phyloP scores from a whole-genome alignment of 1,140 invertebrate genomes.

The Battus philenor region DNA sequence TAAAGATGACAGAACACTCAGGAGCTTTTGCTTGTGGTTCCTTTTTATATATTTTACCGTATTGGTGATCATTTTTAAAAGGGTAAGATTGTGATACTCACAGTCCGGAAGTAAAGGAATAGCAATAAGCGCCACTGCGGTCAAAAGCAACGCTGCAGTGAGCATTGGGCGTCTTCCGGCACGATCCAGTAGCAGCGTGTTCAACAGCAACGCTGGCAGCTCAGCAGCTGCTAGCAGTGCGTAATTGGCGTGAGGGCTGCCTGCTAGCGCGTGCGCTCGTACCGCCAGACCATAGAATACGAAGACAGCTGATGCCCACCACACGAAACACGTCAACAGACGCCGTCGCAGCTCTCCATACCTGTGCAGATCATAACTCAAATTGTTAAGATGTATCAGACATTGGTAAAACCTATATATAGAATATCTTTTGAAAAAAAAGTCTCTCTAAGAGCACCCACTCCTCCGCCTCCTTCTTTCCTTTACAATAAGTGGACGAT shows the following conservation, averaged over 20 bases:
- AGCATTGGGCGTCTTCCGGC: slow-evolving; percentile 48
- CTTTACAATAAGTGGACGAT: no score
- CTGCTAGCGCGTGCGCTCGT: slow-evolving; percentile 45
- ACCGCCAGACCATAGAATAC: slow-evolving; percentile 67
- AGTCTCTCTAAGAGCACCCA: no score
- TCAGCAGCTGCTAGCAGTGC: slow-evolving; percentile 57
- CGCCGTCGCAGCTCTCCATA: slow-evolving; percentile 47
- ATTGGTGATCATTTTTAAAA: no score
- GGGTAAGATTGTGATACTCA: slow-evolving; percentile 25
- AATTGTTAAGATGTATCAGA: no score
- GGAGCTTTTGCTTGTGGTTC: no score
- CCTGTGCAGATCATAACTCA: no score
- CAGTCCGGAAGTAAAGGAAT: slow-evolving; percentile 41
- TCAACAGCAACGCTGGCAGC: slow-evolving; percentile 48
- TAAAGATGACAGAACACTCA: no score
- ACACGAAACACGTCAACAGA: slow-evolving; percentile 51
- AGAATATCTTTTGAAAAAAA: no score
- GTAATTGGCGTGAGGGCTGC: slow-evolving; percentile 53
- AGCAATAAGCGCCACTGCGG: slow-evolving; percentile 41
- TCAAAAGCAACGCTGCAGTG: slow-evolving; percentile 48
- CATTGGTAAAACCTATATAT: no score
- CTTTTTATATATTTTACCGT: no score
- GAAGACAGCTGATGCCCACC: slow-evolving; percentile 58
- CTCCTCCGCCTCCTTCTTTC: no score
- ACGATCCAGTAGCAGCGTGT: slow-evolving; percentile 58